Percentiles rank a stretch among this genome's conserved stretches.
Conservation (phyloP, 1,140 invertebrate species). For the Aphaenogaster floridana region DNA sequence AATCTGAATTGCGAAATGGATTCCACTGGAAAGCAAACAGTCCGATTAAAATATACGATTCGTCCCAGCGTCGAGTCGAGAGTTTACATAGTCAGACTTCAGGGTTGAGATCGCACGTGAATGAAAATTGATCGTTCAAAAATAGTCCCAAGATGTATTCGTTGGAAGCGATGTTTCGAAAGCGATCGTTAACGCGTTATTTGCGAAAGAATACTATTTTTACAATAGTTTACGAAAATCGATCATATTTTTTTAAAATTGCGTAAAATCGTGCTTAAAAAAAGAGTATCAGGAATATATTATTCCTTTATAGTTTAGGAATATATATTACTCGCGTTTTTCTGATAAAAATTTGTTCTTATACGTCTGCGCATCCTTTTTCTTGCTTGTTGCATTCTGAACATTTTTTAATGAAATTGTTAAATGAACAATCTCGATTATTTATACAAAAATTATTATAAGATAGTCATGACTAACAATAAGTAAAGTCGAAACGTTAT, state of each 20-base stretch:
- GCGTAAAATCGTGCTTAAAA: not conserved
- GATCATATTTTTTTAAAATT: not conserved
- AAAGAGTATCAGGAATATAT: not conserved
- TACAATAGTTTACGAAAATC: not conserved
- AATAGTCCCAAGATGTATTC: not conserved
- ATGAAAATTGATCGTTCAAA: slow-evolving; percentile 2
- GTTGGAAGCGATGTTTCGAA: not conserved
- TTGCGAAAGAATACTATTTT: not conserved
- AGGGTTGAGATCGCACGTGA: not conserved
- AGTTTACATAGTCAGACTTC: not conserved
- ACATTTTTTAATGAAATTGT: no score
- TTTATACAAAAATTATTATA: no score
- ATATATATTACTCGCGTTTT: no score
- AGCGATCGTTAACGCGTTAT: slow-evolving; percentile 4
- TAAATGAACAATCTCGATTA: no score
- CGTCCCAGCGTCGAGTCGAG: not conserved
- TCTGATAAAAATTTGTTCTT: not conserved
- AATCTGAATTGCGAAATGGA: slow-evolving; percentile 89
- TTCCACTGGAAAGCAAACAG: slow-evolving; percentile 86
- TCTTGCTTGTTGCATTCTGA: not conserved
- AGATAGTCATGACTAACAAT: no score
- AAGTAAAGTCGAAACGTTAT: no score
- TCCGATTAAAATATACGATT: slow-evolving; percentile 58
- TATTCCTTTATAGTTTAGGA: not conserved
- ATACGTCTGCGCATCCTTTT: not conserved